These are phyloP conservation scores for Hypena proboscidalis DNA, from an alignment of 2,888 invertebrate genomes.

Conservation along the genomic window DNA sequence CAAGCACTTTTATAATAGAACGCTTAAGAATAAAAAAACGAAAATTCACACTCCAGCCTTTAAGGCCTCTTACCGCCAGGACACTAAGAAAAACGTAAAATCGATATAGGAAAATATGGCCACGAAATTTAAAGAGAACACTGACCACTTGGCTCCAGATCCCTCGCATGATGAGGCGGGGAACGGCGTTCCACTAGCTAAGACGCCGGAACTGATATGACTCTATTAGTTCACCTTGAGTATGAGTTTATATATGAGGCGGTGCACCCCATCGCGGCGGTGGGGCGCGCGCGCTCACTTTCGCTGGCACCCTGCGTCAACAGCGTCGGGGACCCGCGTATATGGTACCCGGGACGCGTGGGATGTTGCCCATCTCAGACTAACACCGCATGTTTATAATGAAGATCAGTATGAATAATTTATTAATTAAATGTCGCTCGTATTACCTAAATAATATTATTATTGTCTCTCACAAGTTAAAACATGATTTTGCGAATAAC, in stretches of 20 bases:
- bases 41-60: no score
- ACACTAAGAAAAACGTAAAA: no score
- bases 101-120: no score
- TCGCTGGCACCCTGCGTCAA: slow-evolving; percentile 58
- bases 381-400: no score
- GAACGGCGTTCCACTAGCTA: slow-evolving; percentile 69
- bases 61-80: no score
- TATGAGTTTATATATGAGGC: slow-evolving; percentile 66
- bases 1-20: no score
- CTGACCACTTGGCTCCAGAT: slow-evolving; percentile 87
- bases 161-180: slow-evolving; percentile 85
- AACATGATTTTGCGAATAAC: no score
- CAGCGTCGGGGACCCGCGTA: slow-evolving; percentile 9
- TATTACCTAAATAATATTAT: no score
- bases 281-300: slow-evolving; percentile 67
- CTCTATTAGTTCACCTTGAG: slow-evolving; percentile 68
- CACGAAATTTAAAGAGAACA: slow-evolving; percentile 49
- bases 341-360: slow-evolving; percentile 45
- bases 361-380: slow-evolving; percentile 26
- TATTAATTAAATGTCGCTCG: no score
- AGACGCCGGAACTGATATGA: slow-evolving; percentile 73
- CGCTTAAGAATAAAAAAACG: no score
- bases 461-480: no score
- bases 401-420: no score
- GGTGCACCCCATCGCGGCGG: slow-evolving; percentile 65